Percentiles rank a stretch among this genome's conserved stretches.
These are phyloP conservation scores for Achroia grisella DNA, from an alignment of 1,140 invertebrate genomes.

Conservation along the genomic window DNA sequence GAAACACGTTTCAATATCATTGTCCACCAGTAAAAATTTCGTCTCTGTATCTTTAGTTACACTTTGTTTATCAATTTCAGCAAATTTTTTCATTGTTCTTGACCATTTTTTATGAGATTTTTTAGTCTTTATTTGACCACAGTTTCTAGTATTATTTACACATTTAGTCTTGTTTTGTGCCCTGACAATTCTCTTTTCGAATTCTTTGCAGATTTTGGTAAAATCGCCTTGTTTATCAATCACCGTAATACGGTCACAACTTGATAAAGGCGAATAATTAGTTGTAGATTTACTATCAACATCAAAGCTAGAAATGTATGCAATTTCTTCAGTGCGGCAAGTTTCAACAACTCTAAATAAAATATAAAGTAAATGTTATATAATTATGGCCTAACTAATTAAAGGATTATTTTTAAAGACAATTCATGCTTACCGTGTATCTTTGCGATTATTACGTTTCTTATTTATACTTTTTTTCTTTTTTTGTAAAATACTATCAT, in stretches of 20 bases:
- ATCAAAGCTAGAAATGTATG: conserved; percentile 44
- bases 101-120: no score
- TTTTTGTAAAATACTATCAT: conserved; percentile 29
- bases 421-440: conserved; percentile 31
- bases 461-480: conserved; percentile 24
- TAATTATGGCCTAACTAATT: no score
- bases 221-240: conserved; percentile 43
- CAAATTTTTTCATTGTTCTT: no score
- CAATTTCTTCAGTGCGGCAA: conserved; percentile 50
- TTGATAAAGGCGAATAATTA: conserved; percentile 39
- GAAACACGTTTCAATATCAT: no score
- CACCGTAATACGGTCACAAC: conserved; percentile 51
- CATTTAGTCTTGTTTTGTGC: no score
- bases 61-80: no score
- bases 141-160: no score
- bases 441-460: conserved; percentile 22
- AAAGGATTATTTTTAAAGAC: not conserved
- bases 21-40: no score
- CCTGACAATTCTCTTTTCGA: conserved; percentile 9
- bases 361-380: not conserved
- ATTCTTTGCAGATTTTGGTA: conserved; percentile 14
- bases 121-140: no score
- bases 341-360: conserved; percentile 45
- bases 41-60: no score
- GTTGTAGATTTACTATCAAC: conserved; percentile 26